Base-by-base conservation (phyloP, 2,888 invertebrate species). In the Parthenolecanium corni region DNA sequence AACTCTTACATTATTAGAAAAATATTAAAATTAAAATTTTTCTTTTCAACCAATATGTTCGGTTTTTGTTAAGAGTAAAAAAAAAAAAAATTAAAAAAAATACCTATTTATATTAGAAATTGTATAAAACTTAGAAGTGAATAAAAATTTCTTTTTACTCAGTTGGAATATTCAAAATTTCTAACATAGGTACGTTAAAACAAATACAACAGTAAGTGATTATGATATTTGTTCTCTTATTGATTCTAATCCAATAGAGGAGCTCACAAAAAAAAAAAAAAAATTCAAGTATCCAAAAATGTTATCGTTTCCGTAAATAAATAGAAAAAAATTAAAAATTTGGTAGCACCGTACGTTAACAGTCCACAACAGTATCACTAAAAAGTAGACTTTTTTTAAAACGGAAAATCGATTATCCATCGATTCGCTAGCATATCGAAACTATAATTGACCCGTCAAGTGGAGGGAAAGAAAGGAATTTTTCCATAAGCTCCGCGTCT, bases 81-180 rank as follows among this genome's bases (percentile, higher is more conserved):
- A 57, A 57, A 25, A 46, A 44, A 57, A 44, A n/a, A n/a, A n/a
- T n/a, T n/a, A n/a, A n/a, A 57, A 57, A 57, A 31, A 57, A 46
- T 57, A 57, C 57, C 56, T 56, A 56, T 6, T 31, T 31, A 42
- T 46, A 57, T 57, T 57, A 57, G 57, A 57, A 57, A 57, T n/a
- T 24, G 57, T 57, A 57, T 57, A 57, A 57, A 57, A 57, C 44
- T 57, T 44, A 42, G 31, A n/a, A 42, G 23, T 24, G 31, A 46
- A 57, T 46, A 57, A 57, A 57, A 57, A 46, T n/a, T n/a, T n/a
- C 21, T 44, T 44, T 44, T 44, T 44, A 16, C 18, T 44, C 18
- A 16, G 4, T 14, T 54, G 54, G 54, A 54, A 54, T n/a, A n/a
- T 54, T 40, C 38, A 54, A 54, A 54, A 31, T 44, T 44, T 42